Conservation (phyloP, 2,797 vertebrate genomes). For the Crax fasciolata region DNA sequence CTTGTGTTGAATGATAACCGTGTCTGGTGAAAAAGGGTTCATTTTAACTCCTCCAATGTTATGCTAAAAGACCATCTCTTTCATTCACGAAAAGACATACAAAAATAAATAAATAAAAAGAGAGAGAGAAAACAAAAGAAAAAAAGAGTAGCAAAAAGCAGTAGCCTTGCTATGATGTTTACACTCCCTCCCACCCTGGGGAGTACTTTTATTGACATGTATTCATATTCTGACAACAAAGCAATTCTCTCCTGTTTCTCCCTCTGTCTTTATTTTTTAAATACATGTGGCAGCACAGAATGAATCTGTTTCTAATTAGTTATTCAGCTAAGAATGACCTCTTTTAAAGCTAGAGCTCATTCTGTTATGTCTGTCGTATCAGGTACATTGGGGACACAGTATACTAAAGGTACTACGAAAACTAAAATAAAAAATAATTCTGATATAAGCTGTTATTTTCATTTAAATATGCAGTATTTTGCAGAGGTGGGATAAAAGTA, state of each 20-base stretch:
- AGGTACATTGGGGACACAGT: neutral
- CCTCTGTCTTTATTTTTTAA: neutral
- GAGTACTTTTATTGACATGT: neutral
- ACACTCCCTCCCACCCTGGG: neutral
- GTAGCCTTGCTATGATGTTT: neutral
- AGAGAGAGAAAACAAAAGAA: no score
- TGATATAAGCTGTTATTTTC: neutral
- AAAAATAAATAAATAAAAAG: neutral
- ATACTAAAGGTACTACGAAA: constrained; percentile 12
- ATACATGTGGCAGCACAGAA: fast-evolving
- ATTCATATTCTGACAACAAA: neutral
- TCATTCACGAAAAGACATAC: neutral
- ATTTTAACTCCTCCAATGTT: neutral
- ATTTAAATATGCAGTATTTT: constrained; percentile 13
- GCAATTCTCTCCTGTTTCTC: neutral
- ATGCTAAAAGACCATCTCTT: neutral
- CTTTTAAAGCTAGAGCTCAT: neutral
- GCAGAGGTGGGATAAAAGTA: neutral
- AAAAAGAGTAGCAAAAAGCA: neutral
- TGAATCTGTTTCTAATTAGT: constrained; percentile 8
- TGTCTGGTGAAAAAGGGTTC: neutral
- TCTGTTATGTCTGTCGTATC: neutral
- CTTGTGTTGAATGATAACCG: neutral
- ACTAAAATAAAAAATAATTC: neutral
- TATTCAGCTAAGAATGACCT: neutral